Conservation (phyloP, 2,888 invertebrate species). For the Icerya purchasi region DNA sequence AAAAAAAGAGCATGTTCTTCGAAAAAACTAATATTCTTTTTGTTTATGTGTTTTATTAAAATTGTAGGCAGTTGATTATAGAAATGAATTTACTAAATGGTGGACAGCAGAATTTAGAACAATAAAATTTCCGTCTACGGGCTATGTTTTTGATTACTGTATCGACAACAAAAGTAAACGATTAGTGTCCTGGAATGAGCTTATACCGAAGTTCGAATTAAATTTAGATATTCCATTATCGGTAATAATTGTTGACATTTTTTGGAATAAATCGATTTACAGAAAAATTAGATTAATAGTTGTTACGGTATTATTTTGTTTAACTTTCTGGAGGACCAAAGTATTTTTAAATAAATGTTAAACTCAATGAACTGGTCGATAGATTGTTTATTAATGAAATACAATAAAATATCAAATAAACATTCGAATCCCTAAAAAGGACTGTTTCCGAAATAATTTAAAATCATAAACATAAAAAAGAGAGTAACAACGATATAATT, state of each 20-base stretch:
- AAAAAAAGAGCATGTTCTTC: background rate
- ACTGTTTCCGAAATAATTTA: too few relatives aligned
- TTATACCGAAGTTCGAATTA: conserved; percentile 52
- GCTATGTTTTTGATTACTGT: conserved; percentile 71
- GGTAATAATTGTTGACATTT: conserved; percentile 27
- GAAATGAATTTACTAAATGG: conserved; percentile 89
- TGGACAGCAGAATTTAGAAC: conserved; percentile 79
- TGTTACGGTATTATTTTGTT: conserved; percentile 5
- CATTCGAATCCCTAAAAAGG: too few relatives aligned
- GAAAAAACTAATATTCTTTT: background rate
- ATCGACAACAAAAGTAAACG: conserved; percentile 70
- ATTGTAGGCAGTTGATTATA: conserved; percentile 63
- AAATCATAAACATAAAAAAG: too few relatives aligned
- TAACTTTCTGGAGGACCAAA: too few relatives aligned
- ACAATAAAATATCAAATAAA: too few relatives aligned
- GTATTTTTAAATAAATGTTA: too few relatives aligned
- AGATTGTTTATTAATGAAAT: too few relatives aligned
- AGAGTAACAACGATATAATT: too few relatives aligned
- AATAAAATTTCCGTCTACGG: conserved; percentile 62
- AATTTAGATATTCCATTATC: conserved; percentile 74
- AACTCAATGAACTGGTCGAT: too few relatives aligned
- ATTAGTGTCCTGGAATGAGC: conserved; percentile 69
- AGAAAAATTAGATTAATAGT: background rate
- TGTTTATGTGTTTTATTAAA: background rate
- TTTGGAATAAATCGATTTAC: background rate